Base-by-base conservation (phyloP, 2,113 vertebrate genomes). In the Dinomys branickii region DNA sequence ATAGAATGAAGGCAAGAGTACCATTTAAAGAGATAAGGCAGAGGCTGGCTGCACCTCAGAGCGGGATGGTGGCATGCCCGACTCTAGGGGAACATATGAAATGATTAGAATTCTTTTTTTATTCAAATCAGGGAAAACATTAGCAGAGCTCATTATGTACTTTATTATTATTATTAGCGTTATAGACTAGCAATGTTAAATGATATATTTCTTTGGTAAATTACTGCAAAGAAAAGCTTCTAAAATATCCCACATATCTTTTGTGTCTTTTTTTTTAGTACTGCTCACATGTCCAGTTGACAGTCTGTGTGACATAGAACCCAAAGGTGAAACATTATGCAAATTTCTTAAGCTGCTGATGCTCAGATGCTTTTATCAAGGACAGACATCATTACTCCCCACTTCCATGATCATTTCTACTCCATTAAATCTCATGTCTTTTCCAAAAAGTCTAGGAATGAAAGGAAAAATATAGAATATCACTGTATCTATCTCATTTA, bases 41-140 rank as follows among this genome's bases (percentile, higher is more conserved):
- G 20, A 7, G 47, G 10, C 44, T 22, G 6, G 7, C 11, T 19
- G 3, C 11, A 20, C 12, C 41, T 63, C 17, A 65, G 54, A 86
- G 38, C 9, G 0, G 30, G 56, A 2, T 28, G 22, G 20, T 71
- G 5, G 3, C 20, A 12, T 61, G 28, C 10, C 13, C 9, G 47
- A 2, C 59, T 4, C 5, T 24, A 50, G 58, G 16, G 75, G 26
- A 3, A 52, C 1, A 58, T 1, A 20, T 3, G n/a, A n/a, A n/a
- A n/a, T n/a, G n/a, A n/a, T n/a, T n/a, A n/a, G n/a, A n/a, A n/a
- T n/a, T n/a, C n/a, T n/a, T n/a, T n/a, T n/a, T n/a, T n/a, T n/a
- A n/a, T n/a, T n/a, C n/a, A n/a, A n/a, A n/a, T n/a, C n/a, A n/a
- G n/a, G n/a, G n/a, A n/a, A n/a, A n/a, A n/a, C n/a, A n/a, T n/a